Evolutionary conservation across 2,797 vertebrate species (phyloP).

Genomic region (Sebastes kiyomatsui): DNA sequence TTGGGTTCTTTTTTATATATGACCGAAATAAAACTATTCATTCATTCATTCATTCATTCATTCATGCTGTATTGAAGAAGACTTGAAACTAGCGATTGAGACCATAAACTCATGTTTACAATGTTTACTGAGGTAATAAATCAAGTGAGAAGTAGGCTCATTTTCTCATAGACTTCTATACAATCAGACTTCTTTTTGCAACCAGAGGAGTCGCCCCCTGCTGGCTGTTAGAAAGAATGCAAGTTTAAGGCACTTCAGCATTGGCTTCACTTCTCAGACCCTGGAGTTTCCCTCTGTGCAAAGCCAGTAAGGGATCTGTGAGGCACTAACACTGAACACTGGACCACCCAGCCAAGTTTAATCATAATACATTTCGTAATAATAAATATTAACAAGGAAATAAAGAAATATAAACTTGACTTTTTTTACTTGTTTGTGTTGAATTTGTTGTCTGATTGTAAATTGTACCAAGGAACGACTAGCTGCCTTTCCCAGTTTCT

Average conservation of each 20-base stretch:
- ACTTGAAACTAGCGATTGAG: no score
- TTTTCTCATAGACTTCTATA: no score
- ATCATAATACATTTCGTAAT: neutral
- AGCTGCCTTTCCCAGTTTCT: neutral
- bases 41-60: no score
- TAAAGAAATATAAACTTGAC: neutral
- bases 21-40: no score
- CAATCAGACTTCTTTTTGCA: no score
- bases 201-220: no score
- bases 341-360: neutral
- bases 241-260: fast-evolving
- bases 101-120: no score
- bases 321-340: neutral
- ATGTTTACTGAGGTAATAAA: no score
- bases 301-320: neutral
- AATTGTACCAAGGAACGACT: neutral
- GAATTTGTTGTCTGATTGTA: neutral
- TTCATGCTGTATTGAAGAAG: fast-evolving
- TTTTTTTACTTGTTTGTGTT: neutral
- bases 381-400: neutral
- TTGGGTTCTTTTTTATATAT: no score
- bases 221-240: no score
- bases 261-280: no score
- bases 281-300: fast-evolving
- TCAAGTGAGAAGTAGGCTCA: no score